Base-by-base conservation (phyloP, 2,888 invertebrate species). In the Celastrina argiolus region DNA sequence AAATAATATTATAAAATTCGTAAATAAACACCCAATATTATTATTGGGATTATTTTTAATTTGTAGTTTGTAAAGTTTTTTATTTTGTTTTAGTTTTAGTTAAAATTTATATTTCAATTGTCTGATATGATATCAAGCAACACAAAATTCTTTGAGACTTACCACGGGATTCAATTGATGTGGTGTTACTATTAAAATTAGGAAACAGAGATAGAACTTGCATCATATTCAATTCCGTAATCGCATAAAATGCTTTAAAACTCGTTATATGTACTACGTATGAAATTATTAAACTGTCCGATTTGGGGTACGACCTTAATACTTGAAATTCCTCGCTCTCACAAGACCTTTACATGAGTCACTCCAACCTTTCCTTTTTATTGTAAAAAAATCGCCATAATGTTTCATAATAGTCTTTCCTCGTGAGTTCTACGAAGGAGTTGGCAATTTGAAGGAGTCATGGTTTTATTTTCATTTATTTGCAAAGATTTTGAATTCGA, bases 351-450 rank as follows among this genome's bases (percentile, higher is more conserved):
- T 69, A 68, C 75, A 70, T 87, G 87, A 87, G 76, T 87, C 84
- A 87, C 58, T 59, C 70, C 75, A 83, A 86, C 85, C 86, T 87
- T 85, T 85, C 81, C 81, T 82, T 82, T 79, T 87, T 83, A 82
- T 85, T 86, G 36, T 61, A 22, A 61, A 61, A 39, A 36, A 31
- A n/a, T 51, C 26, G 45, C 45, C 45, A 45, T 45, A 45, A 45
- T 16, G 51, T 51, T 51, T 22, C 51, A 51, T 51, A 51, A 51
- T 51, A 45, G 51, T 34, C 34, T 59, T 34, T 59, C 59, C 59
- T 59, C 34, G 4, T n/a, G 12, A 59, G 16, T 59, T 59, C 59
- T 31, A 34, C 31, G 59, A 59, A 59, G 51, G 51, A 51, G 51
- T 51, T 10, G 22, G 51, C 51, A 22, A 51, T 51, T 45, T 51